A percentile compares a stretch with the other conserved stretches of the same genome.
Evolutionary conservation across 2,113 vertebrate species (phyloP).

Genomic region (Microcebus griseorufus): DNA sequence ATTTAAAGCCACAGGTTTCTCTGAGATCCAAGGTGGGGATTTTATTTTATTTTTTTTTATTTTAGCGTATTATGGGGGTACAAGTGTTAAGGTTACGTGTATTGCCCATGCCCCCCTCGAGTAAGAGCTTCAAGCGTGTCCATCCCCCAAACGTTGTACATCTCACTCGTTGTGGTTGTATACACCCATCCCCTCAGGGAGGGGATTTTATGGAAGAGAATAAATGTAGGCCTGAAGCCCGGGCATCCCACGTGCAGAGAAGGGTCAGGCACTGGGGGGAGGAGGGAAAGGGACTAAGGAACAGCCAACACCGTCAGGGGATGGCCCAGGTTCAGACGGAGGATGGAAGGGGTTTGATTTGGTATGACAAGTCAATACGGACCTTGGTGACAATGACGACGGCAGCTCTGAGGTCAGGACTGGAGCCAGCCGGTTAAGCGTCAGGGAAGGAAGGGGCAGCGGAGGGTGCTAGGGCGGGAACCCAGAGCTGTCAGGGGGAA

Average conservation of each 20-base stretch:
- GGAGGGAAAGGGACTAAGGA: neutral
- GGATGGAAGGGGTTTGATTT: neutral
- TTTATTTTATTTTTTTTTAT: too few relatives aligned
- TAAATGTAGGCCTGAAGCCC: neutral
- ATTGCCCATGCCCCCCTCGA: too few relatives aligned
- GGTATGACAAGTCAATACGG: accelerated
- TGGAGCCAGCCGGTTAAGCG: neutral
- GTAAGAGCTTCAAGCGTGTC: too few relatives aligned
- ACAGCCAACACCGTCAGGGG: neutral
- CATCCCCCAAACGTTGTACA: too few relatives aligned
- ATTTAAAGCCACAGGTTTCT: neutral
- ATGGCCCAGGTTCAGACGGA: neutral
- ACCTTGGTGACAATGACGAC: neutral
- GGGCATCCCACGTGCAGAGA: neutral
- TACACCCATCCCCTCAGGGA: too few relatives aligned
- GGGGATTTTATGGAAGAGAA: neutral
- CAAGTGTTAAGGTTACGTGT: too few relatives aligned
- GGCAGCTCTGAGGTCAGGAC: neutral
- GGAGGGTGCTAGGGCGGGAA: too few relatives aligned
- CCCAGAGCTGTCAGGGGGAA: neutral
- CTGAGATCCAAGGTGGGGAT: neutral
- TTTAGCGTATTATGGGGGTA: too few relatives aligned
- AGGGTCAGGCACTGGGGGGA: neutral
- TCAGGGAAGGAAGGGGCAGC: neutral
- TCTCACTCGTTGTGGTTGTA: too few relatives aligned